Evolutionary conservation across 2,888 invertebrate species (phyloP).

Genomic region (Drosophila paranaensis): DNA sequence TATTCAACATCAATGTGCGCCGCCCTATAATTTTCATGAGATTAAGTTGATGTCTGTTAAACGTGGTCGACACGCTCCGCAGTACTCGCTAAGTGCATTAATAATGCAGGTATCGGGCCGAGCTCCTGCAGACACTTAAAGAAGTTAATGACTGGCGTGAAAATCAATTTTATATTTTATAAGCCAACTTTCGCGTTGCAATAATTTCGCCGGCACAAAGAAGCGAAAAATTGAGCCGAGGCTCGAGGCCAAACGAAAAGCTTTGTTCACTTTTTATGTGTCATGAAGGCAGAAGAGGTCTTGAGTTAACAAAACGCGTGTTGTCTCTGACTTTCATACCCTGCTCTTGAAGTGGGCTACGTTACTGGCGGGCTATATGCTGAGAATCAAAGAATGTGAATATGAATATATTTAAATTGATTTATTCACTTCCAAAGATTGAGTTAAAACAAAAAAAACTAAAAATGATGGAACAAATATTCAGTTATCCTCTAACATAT

Average conservation of each 20-base stretch:
- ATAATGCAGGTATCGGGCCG: slow-evolving; percentile 22
- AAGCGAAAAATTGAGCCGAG: slow-evolving; percentile 16
- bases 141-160: slow-evolving; percentile 71
- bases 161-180: slow-evolving; percentile 74
- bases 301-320: neutral
- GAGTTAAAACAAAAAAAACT: neutral
- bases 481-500: neutral
- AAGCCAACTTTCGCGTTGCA: slow-evolving; percentile 39
- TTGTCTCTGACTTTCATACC: neutral
- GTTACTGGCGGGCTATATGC: neutral
- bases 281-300: neutral
- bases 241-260: slow-evolving; percentile 38
- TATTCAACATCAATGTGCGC: slow-evolving; percentile 5
- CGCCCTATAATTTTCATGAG: slow-evolving; percentile 4
- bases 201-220: slow-evolving; percentile 37
- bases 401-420: neutral
- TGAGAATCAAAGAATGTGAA: neutral
- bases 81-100: slow-evolving; percentile 14
- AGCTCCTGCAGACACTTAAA: slow-evolving; percentile 35
- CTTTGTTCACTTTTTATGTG: slow-evolving; percentile 43
- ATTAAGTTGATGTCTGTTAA: slow-evolving; percentile 11
- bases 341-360: neutral
- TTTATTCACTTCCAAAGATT: neutral
- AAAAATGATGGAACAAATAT: neutral
- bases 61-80: slow-evolving; percentile 1